Conservation (phyloP, 2,113 vertebrate species). For the Diglossa brunneiventris region DNA sequence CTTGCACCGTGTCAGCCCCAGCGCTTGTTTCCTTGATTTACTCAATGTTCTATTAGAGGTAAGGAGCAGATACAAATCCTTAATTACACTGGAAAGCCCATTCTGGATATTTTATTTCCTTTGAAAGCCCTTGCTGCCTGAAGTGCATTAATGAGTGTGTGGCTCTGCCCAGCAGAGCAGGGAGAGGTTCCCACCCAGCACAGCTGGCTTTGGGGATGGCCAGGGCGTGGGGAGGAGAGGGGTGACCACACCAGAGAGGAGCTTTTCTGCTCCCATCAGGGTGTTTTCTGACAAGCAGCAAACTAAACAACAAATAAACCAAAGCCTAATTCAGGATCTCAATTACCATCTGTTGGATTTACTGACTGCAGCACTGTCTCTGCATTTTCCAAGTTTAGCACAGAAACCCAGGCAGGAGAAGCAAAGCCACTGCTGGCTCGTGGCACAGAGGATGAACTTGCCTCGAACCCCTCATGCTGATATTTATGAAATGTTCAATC, state of each 20-base stretch:
- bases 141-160: neutral
- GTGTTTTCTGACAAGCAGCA: neutral
- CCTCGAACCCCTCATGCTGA: neutral
- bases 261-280: neutral
- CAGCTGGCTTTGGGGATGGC: neutral
- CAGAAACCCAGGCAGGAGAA: neutral
- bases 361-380: neutral
- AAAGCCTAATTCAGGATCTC: neutral
- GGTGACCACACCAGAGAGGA: neutral
- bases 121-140: neutral
- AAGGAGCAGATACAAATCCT: slow-evolving; percentile 14
- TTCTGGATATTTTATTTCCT: slow-evolving; percentile 15
- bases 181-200: neutral
- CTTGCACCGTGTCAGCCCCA: neutral
- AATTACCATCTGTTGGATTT: neutral
- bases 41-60: neutral
- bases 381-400: neutral
- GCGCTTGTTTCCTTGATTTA: neutral
- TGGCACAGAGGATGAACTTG: neutral
- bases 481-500: slow-evolving; percentile 8
- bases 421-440: neutral
- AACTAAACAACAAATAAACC: neutral
- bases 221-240: accelerated
- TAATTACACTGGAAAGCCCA: slow-evolving; percentile 18
- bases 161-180: neutral